phyloP scores from a whole-genome alignment of 2,113 vertebrate genomes.

The Lethenteron camtschaticum region DNA sequence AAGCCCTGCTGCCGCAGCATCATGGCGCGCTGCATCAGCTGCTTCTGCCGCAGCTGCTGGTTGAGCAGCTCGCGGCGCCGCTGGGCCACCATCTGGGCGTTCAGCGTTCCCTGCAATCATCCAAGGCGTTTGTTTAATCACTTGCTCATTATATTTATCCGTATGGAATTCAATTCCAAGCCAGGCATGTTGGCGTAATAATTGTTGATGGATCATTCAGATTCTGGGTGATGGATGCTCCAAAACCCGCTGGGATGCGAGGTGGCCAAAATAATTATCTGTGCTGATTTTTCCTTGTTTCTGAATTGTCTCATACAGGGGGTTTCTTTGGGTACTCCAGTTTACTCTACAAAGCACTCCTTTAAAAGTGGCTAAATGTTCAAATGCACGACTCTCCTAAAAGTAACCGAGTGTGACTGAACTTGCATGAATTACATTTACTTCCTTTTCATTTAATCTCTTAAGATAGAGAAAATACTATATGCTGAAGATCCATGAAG shows the following conservation, averaged over 20 bases:
- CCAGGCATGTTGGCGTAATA: neutral
- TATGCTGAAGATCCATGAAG: no score
- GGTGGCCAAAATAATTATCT: constrained; percentile 23
- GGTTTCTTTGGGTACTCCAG: no score
- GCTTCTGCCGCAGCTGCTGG: constrained; percentile 34
- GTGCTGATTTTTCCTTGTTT: constrained; percentile 38
- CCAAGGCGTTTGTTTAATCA: neutral
- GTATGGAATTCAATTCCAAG: constrained; percentile 5
- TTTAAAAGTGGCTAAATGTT: no score
- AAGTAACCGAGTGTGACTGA: no score
- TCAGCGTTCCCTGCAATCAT: constrained; percentile 43
- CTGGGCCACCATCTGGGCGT: constrained; percentile 82
- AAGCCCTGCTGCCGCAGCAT: constrained; percentile 53
- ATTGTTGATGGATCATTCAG: neutral
- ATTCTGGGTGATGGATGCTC: neutral
- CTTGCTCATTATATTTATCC: neutral
- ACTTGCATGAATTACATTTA: no score
- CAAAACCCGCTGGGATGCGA: neutral
- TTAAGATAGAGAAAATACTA: no score
- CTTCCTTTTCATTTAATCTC: no score
- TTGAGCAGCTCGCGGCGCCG: constrained; percentile 70
- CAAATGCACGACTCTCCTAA: no score
- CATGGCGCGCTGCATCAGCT: constrained; percentile 65
- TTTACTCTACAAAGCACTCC: no score
- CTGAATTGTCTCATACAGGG: no score